Conservation (phyloP, 2,888 invertebrate genomes). For the Meiosimyza decipiens region DNA sequence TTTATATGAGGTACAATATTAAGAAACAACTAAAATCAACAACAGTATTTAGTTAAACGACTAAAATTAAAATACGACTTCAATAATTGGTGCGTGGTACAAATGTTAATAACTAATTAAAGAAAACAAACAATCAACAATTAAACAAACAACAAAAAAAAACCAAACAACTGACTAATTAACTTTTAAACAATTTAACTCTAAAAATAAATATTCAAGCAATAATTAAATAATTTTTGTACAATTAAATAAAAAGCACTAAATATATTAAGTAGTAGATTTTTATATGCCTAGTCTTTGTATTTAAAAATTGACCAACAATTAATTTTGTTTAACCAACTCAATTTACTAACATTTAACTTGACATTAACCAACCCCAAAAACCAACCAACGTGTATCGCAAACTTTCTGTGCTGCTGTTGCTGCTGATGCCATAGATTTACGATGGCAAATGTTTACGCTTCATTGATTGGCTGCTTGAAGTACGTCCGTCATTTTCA, state of each 20-base stretch:
- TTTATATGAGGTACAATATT: conserved; percentile 42
- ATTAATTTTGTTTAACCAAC: conserved; percentile 50
- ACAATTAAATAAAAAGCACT: conserved; percentile 59
- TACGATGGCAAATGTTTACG: conserved; percentile 67
- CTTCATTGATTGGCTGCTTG: conserved; percentile 66
- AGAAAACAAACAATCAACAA: conserved; percentile 16
- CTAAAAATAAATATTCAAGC: conserved; percentile 26
- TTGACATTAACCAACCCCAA: conserved; percentile 52
- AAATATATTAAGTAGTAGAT: conserved; percentile 51
- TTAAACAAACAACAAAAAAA: conserved; percentile 14
- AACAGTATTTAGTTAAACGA: conserved; percentile 29
- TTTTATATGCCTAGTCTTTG: conserved; percentile 13
- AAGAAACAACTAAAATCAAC: background rate
- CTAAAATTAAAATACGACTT: conserved; percentile 45
- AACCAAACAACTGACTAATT: conserved; percentile 22
- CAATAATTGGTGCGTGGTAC: conserved; percentile 13
- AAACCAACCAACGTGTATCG: conserved; percentile 23
- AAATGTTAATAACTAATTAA: conserved; percentile 18
- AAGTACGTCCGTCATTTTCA: conserved; percentile 66
- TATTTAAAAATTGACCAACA: background rate
- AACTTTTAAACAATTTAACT: conserved; percentile 10
- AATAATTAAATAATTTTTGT: conserved; percentile 35
- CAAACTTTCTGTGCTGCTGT: background rate
- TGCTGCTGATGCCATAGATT: conserved; percentile 53
- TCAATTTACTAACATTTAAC: conserved; percentile 57